Evolutionary conservation across 2,888 invertebrate species (phyloP), one percentile per base, ranked within the genome.

Genomic region (Cataglyphis livida): DNA sequence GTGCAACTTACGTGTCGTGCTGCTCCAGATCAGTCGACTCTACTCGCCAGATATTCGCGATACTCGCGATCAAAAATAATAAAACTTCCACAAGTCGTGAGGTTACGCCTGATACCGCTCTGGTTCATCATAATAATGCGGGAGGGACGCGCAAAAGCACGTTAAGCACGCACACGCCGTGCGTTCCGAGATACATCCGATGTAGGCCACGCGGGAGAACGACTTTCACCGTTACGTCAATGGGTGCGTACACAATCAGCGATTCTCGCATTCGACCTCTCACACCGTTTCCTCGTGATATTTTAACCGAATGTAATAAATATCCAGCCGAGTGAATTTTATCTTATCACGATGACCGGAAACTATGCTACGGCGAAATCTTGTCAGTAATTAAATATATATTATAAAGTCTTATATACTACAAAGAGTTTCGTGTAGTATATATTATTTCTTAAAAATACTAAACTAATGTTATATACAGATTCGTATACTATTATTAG

Each of bases 61-160:
- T 83, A 28, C 28, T 28, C 28, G 85, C 81, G 84, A 28, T 84
- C 9, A 90, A 86, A 88, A 90, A 89, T 86, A 88, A 88, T 73
- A 88, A 86, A 85, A 88, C 88, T 89, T 87, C 71, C 84, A 71
- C 71, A 70, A 86, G 88, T 85, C 89, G 85, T 68, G 82, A 92
- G 91, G 91, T 92, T 92, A 92, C 90, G 90, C 91, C 90, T 91
- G 91, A 91, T 84, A 85, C 85, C 85, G 86, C 86, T 83, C 89
- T 88, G 89, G 89, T 87, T 89, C 87, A 89, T 90, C 88, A 87
- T 89, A 92, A 89, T 86, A 88, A 15, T 15, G 18, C 21, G 28
- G 15, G 64, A 15, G 28, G 84, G 90, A 91, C 89, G 91, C 90
- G 85, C 75, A 84, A 75, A 21, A 0, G 41, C 70, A 76, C 54